Evolutionary conservation across 2,888 invertebrate species (phyloP).

Genomic region (Cenopis cana): DNA sequence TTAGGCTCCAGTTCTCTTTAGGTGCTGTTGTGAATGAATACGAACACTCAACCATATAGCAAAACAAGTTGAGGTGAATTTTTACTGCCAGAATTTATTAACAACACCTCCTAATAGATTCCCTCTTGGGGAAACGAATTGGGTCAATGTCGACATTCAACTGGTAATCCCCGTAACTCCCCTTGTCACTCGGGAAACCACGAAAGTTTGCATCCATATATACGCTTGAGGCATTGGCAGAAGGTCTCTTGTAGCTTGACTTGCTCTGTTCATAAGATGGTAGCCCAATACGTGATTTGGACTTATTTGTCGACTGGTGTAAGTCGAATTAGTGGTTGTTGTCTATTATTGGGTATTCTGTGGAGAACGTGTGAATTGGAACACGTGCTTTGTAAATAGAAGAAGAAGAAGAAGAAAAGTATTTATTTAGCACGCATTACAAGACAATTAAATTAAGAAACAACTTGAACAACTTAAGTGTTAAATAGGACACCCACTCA

Average conservation of each 20-base stretch:
- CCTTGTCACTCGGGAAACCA: conserved; percentile 45
- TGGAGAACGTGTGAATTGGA: not conserved
- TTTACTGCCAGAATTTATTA: conserved; percentile 23
- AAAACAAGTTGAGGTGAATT: conserved; percentile 1
- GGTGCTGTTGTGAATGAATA: not conserved
- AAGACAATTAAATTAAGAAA: no score
- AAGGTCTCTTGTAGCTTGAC: not conserved
- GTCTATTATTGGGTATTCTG: not conserved
- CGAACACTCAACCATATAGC: no score
- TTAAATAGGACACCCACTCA: no score
- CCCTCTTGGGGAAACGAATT: conserved; percentile 49
- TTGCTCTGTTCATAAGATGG: not conserved
- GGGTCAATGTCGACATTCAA: conserved; percentile 76
- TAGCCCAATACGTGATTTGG: conserved; percentile 11
- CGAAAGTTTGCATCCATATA: not conserved
- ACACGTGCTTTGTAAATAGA: not conserved
- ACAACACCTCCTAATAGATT: conserved; percentile 19
- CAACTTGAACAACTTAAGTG: no score
- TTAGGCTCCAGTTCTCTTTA: not conserved
- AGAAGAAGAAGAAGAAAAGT: no score
- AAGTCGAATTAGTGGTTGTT: conserved; percentile 12
- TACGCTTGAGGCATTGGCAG: not conserved
- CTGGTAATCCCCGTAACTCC: conserved; percentile 57
- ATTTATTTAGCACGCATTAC: no score
- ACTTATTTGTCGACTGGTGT: conserved; percentile 19